phyloP scores from a whole-genome alignment of 2,113 vertebrate genomes.

The Girardinichthys multiradiatus region DNA sequence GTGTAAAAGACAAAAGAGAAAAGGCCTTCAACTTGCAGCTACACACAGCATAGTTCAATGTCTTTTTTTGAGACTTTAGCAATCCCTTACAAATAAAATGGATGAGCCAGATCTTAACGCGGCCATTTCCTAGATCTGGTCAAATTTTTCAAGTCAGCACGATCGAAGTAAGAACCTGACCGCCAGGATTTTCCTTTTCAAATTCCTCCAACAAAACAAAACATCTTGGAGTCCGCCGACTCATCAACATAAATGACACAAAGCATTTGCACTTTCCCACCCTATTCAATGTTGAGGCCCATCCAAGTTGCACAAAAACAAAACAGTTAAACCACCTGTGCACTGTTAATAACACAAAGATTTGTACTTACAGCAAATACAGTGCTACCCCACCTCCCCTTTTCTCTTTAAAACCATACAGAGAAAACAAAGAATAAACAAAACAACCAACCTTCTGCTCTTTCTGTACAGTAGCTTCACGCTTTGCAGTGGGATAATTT shows the following conservation, averaged over 20 bases:
- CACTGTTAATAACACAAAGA: constrained; percentile 16
- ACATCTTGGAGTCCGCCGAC: constrained; percentile 18
- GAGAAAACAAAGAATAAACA: constrained; percentile 14
- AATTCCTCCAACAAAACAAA: constrained; percentile 10
- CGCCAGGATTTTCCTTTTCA: neutral
- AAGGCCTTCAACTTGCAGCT: constrained; percentile 22
- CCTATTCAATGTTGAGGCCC: constrained; percentile 22
- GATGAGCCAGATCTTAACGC: constrained; percentile 11
- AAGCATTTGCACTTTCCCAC: constrained; percentile 33
- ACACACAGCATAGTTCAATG: constrained; percentile 10
- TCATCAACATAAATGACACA: constrained; percentile 11
- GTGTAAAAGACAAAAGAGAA: neutral
- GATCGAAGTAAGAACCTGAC: neutral
- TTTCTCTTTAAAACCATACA: neutral
- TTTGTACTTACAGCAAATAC: constrained; percentile 37
- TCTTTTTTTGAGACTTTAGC: constrained; percentile 14
- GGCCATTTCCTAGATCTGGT: constrained; percentile 12
- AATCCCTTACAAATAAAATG: constrained; percentile 1
- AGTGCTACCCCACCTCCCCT: constrained; percentile 6
- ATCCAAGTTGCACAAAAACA: constrained; percentile 19
- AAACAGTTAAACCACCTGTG: constrained; percentile 7
- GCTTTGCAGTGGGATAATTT: constrained; percentile 42
- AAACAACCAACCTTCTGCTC: constrained; percentile 9
- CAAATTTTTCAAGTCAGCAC: constrained; percentile 28
- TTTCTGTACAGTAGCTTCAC: constrained; percentile 60